These are phyloP conservation scores for Trinectes maculatus DNA, from an alignment of 2,113 vertebrate genomes.

Conservation along the genomic window DNA sequence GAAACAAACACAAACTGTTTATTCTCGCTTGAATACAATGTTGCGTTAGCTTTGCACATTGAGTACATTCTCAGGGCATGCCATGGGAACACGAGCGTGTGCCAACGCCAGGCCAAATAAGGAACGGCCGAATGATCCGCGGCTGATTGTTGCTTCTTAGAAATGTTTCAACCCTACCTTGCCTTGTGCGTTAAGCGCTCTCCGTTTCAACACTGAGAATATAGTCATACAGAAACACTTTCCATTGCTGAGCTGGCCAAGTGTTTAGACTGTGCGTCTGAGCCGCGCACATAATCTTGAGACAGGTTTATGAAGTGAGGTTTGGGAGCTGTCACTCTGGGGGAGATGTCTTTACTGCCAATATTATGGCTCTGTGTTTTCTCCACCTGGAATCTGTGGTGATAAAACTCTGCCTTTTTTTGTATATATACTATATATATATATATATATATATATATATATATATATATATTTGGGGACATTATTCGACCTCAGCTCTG, in stretches of 20 bases:
- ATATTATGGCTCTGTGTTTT: slow-evolving; percentile 56
- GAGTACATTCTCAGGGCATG: slow-evolving; percentile 50
- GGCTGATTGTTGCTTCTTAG: slow-evolving; percentile 34
- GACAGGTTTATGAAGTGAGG: slow-evolving; percentile 81
- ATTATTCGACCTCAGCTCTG: slow-evolving; percentile 16
- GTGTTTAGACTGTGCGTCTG: slow-evolving; percentile 54
- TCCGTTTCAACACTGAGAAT: slow-evolving; percentile 59
- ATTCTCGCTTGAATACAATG: slow-evolving; percentile 63
- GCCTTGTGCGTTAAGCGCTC: slow-evolving; percentile 33
- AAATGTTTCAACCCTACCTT: slow-evolving; percentile 47
- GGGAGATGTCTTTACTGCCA: slow-evolving; percentile 80
- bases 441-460: no score
- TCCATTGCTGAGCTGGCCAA: slow-evolving; percentile 64
- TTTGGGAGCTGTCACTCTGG: slow-evolving; percentile 75
- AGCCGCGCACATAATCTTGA: slow-evolving; percentile 68
- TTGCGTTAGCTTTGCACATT: slow-evolving; percentile 56
- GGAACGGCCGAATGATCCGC: slow-evolving; percentile 29
- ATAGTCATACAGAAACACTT: slow-evolving; percentile 45
- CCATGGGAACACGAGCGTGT: slow-evolving; percentile 39
- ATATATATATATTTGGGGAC: not conserved
- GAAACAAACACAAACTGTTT: slow-evolving; percentile 66
- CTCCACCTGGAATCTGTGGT: slow-evolving; percentile 40
- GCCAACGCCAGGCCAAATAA: slow-evolving; percentile 32
- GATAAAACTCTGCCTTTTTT: slow-evolving; percentile 22
- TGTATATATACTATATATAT: no score